Conservation (phyloP, 2,888 invertebrate species). For the Cheilosia urbana region DNA sequence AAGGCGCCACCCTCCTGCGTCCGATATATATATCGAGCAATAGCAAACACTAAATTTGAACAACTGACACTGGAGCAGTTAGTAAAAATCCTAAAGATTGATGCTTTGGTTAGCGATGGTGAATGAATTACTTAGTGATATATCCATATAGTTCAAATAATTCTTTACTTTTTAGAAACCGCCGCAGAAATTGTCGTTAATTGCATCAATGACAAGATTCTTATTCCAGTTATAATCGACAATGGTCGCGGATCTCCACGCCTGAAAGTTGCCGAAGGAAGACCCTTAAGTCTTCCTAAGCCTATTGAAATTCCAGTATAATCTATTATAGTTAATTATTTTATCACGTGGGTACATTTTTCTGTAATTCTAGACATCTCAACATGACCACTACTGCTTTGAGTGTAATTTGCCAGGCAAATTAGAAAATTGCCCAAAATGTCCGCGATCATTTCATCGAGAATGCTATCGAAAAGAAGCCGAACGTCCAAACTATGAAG, state of each 20-base stretch:
- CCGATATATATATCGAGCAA: constrained; percentile 60
- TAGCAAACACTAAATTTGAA: constrained; percentile 44
- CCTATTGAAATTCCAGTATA: constrained; percentile 74
- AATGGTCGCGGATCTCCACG: constrained; percentile 66
- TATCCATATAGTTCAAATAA: background rate
- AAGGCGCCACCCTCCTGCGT: constrained; percentile 63
- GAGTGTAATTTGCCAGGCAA: constrained; percentile 90
- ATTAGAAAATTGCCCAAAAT: constrained; percentile 87
- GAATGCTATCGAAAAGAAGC: constrained; percentile 85
- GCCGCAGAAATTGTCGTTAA: constrained; percentile 77
- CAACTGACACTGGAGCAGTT: constrained; percentile 60
- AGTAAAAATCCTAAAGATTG: constrained; percentile 40
- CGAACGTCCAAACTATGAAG: constrained; percentile 79
- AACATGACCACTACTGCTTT: constrained; percentile 92
- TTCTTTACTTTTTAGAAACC: constrained; percentile 51
- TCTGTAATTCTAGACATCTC: constrained; percentile 77
- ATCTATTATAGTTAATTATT: constrained; percentile 56
- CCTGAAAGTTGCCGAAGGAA: constrained; percentile 68
- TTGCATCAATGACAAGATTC: constrained; percentile 79
- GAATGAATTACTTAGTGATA: background rate
- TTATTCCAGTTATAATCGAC: constrained; percentile 76
- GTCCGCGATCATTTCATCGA: constrained; percentile 89
- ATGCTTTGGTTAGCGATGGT: constrained; percentile 49
- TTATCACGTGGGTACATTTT: background rate
- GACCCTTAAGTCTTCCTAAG: constrained; percentile 77